Evolutionary conservation across 2,113 vertebrate species (phyloP).

Genomic region (Athene cunicularia): DNA sequence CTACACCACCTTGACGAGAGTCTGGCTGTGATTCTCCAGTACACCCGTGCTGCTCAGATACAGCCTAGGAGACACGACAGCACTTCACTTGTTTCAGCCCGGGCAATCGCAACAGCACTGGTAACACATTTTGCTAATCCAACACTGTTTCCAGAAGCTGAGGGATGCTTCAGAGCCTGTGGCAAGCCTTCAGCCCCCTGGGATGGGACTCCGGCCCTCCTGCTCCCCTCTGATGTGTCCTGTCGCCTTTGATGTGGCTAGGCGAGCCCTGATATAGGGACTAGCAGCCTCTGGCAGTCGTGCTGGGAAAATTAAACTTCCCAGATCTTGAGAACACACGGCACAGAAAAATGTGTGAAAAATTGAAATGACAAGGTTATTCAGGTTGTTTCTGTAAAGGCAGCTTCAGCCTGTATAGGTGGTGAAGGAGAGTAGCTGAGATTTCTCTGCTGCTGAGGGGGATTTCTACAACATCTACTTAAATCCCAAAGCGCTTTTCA

Average conservation of each 20-base stretch:
- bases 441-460: background rate
- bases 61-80: background rate
- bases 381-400: background rate
- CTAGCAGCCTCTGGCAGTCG: conserved; percentile 44
- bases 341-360: conserved; percentile 25
- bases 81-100: background rate
- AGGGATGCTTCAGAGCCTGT: background rate
- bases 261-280: conserved; percentile 49
- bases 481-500: background rate
- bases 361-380: conserved; percentile 61
- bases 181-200: no score
- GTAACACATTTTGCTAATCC: background rate
- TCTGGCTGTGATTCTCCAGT: fast-evolving
- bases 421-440: background rate
- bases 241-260: conserved; percentile 48
- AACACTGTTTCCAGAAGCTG: background rate
- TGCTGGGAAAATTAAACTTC: conserved; percentile 50
- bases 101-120: fast-evolving
- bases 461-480: background rate
- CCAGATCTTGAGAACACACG: background rate
- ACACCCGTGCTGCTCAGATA: fast-evolving
- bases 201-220: background rate
- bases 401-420: background rate
- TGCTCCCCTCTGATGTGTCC: background rate
- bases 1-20: background rate